These are phyloP conservation scores for Potorous gilbertii DNA, from an alignment of 2,797 vertebrate genomes.

Conservation along the genomic window DNA sequence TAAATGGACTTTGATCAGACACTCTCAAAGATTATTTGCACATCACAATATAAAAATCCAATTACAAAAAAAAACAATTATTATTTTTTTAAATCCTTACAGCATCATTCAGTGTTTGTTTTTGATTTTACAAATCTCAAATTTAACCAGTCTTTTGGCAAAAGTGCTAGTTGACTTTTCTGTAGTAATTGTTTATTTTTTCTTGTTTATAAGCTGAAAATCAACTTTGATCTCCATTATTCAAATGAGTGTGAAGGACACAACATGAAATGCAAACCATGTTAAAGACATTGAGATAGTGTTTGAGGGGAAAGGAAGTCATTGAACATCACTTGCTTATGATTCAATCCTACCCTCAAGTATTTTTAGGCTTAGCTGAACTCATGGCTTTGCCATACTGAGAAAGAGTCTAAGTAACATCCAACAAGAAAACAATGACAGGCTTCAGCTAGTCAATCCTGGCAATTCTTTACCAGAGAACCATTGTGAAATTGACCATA, in stretches of 20 bases:
- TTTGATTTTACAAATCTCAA: conserved; percentile 38
- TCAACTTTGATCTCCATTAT: conserved; percentile 81
- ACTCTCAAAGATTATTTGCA: conserved; percentile 63
- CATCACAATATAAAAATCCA: conserved; percentile 54
- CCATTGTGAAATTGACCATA: conserved; percentile 2
- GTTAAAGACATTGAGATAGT: conserved; percentile 52
- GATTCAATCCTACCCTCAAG: conserved; percentile 45
- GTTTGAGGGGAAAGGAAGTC: conserved; percentile 46
- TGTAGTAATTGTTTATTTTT: conserved; percentile 43
- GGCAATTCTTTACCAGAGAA: background rate
- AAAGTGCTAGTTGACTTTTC: conserved; percentile 57
- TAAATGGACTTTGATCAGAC: conserved; percentile 13
- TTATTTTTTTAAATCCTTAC: conserved; percentile 37
- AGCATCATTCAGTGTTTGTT: conserved; percentile 12
- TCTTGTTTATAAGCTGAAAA: conserved; percentile 74
- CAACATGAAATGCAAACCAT: conserved; percentile 78
- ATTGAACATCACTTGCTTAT: conserved; percentile 73
- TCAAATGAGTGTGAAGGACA: conserved; percentile 80
- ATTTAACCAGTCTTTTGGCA: conserved; percentile 60
- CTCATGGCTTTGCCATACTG: background rate
- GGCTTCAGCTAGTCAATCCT: background rate
- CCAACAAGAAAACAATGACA: background rate
- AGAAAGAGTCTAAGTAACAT: conserved; percentile 12
- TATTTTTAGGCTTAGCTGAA: conserved; percentile 27
- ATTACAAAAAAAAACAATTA: conserved; percentile 42